Base-by-base conservation (phyloP, 2,113 vertebrate genomes). In the Myodes glareolus region DNA sequence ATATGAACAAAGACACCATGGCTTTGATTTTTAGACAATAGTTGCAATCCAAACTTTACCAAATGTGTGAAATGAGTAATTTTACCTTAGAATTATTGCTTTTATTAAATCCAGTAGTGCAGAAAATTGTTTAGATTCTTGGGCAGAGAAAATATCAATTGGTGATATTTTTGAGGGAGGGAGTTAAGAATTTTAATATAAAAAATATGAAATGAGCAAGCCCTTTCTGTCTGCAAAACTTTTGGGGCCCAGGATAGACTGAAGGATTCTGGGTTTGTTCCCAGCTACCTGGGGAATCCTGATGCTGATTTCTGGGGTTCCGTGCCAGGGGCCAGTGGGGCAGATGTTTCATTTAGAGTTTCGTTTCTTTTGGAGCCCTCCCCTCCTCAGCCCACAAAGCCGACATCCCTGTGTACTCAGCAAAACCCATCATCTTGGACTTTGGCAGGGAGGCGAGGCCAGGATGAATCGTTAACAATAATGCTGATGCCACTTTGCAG, bases 101-200 rank as follows among this genome's bases (percentile, higher is more conserved):
- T 94, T 61, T 90, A 78, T 93, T 96, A 50, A 90, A 67, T 77
- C 90, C 75, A 88, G 90, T 72, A 88, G 86, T 75, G 78, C 81
- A 95, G 91, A 96, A 96, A 96, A 89, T 87, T 86, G 50, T 95
- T 89, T 75, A 86, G 86, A 91, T 95, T 97, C 72, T 94, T 82
- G 75, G 65, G 75, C 78, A 76, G 72, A 96, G 94, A 68, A 97
- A 94, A 91, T 70, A 96, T 55, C 68, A 72, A 72, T 87, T 70
- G 81, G 82, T 61, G 81, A 88, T 95, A 55, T 81, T 92, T 68
- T 7, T 88, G 36, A 55, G 50, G 82, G 50, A 65, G 50, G n/a
- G 11, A 23, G 36, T 67, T 88, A 50, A 70, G 84, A 55, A 76
- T 95, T 92, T 73, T 96, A 55, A 93, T 29, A 42, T 68, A 39